phyloP scores from a whole-genome alignment of 2,113 vertebrate species.

The Leiothrix lutea region DNA sequence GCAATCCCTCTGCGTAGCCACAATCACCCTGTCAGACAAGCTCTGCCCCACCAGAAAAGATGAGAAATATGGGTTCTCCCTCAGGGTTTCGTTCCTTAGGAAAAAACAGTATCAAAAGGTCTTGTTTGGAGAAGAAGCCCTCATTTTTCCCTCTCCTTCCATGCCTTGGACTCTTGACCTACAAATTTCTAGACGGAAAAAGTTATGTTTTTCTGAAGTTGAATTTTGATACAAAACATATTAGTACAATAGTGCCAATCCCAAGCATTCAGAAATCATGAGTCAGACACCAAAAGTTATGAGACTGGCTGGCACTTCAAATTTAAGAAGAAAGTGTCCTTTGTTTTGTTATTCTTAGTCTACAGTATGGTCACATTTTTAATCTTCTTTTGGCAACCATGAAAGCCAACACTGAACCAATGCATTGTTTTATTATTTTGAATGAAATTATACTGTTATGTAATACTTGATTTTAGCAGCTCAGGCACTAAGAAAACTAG shows the following conservation, averaged over 20 bases:
- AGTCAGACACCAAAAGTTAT: not conserved
- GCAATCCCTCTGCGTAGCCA: not conserved
- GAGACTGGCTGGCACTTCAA: not conserved
- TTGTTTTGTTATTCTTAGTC: constrained; percentile 6
- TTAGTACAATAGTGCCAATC: not conserved
- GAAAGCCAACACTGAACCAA: not conserved
- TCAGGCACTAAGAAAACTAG: not conserved
- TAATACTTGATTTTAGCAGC: not conserved
- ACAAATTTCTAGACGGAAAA: not conserved
- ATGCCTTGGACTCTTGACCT: not conserved
- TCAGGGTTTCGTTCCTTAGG: not conserved
- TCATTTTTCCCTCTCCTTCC: not conserved
- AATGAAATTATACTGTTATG: not conserved
- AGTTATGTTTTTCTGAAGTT: not conserved
- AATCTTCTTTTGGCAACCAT: not conserved
- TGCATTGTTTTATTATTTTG: not conserved
- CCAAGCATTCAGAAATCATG: not conserved
- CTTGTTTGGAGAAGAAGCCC: not conserved
- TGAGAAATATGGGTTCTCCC: not conserved
- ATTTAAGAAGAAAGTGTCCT: not conserved
- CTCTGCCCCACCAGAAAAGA: not conserved
- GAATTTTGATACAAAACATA: not conserved
- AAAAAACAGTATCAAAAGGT: not conserved
- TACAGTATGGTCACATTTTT: not conserved
- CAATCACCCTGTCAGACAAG: not conserved